Conservation (phyloP, 2,888 invertebrate genomes). For the Synergus gifuensis region DNA sequence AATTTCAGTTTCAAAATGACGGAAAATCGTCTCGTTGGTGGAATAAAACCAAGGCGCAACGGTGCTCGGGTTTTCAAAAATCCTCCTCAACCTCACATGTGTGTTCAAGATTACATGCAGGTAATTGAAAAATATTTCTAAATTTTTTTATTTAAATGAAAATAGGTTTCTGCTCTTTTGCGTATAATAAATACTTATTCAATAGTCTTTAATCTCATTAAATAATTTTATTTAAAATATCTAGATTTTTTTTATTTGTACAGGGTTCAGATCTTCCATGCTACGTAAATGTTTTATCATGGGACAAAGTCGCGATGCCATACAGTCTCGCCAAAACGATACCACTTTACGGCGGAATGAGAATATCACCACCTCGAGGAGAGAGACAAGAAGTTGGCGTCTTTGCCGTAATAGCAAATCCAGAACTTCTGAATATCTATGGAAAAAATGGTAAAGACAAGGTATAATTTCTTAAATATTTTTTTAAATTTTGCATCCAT, state of each 20-base stretch:
- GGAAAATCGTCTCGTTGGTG: constrained; percentile 61
- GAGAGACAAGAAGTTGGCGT: constrained; percentile 82
- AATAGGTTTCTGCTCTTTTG: background rate
- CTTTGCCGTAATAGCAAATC: constrained; percentile 87
- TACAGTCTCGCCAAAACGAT: constrained; percentile 84
- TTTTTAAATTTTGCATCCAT: background rate
- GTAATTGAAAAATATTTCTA: constrained; percentile 53
- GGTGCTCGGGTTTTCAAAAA: constrained; percentile 83
- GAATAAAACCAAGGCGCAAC: constrained; percentile 70
- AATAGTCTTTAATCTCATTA: background rate
- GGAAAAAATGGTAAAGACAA: constrained; percentile 84
- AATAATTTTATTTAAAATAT: background rate
- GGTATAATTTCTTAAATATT: constrained; percentile 67
- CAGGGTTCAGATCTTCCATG: constrained; percentile 73
- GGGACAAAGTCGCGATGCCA: constrained; percentile 86
- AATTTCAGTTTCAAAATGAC: constrained; percentile 64
- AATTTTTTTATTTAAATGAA: background rate
- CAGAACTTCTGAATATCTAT: constrained; percentile 84
- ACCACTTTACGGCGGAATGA: constrained; percentile 87
- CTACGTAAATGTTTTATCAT: constrained; percentile 84
- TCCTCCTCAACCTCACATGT: constrained; percentile 88
- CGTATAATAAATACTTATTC: background rate
- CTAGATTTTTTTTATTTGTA: background rate
- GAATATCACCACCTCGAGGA: constrained; percentile 81
- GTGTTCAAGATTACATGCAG: constrained; percentile 79